Base-by-base conservation (phyloP, 2,888 invertebrate species). In the Caenorhabditis sp. region DNA sequence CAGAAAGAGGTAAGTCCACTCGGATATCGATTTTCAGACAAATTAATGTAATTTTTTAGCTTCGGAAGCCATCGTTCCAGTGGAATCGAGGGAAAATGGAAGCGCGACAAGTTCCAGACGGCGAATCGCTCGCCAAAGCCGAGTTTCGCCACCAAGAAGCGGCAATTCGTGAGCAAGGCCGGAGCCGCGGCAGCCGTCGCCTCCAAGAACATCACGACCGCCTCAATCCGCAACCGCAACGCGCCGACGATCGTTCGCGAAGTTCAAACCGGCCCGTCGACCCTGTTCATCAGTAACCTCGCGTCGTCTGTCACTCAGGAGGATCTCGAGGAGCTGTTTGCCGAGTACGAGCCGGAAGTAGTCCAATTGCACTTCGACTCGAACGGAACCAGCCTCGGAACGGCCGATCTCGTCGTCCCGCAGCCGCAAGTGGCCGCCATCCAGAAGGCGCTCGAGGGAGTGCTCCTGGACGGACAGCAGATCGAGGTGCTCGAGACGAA, bases 11-110 rank as follows among this genome's bases (percentile, higher is more conserved):
- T 61, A n/a, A 53, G 30, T 48, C 30, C 45, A 17, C 24, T 22
- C 9, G 22, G 20, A 4, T 24, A 41, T 37, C 11, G 22, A 32
- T 17, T 24, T 32, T 43, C 6, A 6, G 1, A 50, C 17, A 43
- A 45, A 22, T 48, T 15, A 52, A 30, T 24, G 26, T 5, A 45
- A 11, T 32, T 45, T 32, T 63, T 22, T 41, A 61, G 75, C n/a
- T 71, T 61, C 37, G 15, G 27, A 15, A 26, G 22, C 8, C 13
- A 46, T n/a, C 61, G 55, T 8, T 55, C 52, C n/a, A 15, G 55
- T 0, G 75, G 75, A 56, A 75, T 75, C 45, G 75, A 75, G n/a
- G 75, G 75, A 48, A 75, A 75, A 68, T 75, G 75, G 75, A 75
- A 75, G 48, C 48, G 68, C 7, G 75, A 75, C 48, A 62, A 46